Conservation (phyloP, 2,113 vertebrate species). For the Melanostigma gelatinosum region DNA sequence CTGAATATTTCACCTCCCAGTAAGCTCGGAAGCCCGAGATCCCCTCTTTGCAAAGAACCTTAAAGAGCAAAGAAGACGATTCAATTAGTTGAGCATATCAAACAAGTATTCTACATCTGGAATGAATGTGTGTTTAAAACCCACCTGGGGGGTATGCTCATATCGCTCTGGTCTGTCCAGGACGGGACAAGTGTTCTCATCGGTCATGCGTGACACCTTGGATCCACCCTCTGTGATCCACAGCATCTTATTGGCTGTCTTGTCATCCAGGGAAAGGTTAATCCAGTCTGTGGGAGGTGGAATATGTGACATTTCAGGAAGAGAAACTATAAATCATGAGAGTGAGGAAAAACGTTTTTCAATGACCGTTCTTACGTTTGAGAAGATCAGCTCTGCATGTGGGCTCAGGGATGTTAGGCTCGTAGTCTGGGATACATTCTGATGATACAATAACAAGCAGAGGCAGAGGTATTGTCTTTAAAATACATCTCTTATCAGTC, state of each 20-base stretch:
- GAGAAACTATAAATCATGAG: too few relatives aligned
- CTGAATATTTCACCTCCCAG: constrained; percentile 68
- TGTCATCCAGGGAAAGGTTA: constrained; percentile 67
- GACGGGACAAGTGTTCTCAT: constrained; percentile 66
- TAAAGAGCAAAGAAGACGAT: background rate
- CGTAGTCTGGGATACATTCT: constrained; percentile 61
- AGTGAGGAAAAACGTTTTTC: background rate
- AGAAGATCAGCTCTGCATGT: constrained; percentile 67
- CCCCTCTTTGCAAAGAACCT: constrained; percentile 69
- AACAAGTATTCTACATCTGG: background rate
- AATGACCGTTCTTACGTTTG: constrained; percentile 54
- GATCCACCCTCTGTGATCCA: constrained; percentile 64
- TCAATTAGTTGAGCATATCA: background rate
- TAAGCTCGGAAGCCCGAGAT: constrained; percentile 62
- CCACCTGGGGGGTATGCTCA: constrained; percentile 67
- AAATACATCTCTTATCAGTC: too few relatives aligned
- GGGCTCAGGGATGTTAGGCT: constrained; percentile 71
- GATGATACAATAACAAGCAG: background rate
- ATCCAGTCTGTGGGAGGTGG: constrained; percentile 61
- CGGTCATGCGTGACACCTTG: constrained; percentile 66
- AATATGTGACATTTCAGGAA: background rate
- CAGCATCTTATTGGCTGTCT: constrained; percentile 71
- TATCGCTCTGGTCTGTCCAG: constrained; percentile 71
- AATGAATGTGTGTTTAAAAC: background rate
- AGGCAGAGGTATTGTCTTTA: background rate